phyloP scores from a whole-genome alignment of 2,888 invertebrate species.

The Cynaeus angustus region DNA sequence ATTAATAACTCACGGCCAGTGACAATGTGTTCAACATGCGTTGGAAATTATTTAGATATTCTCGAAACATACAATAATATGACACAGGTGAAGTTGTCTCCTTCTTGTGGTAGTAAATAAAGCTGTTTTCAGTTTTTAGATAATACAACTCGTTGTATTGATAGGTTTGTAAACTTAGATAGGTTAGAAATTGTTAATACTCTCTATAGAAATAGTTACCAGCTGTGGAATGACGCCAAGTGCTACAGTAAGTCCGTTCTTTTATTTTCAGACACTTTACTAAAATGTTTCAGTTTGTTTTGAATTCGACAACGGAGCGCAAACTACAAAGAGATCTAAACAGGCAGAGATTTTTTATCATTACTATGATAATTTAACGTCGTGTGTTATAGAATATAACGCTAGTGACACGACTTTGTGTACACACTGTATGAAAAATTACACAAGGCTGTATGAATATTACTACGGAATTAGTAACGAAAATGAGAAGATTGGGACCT shows the following conservation, averaged over 20 bases:
- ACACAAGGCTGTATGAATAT: conserved; percentile 74
- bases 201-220: conserved; percentile 74
- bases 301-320: conserved; percentile 70
- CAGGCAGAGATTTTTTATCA: conserved; percentile 73
- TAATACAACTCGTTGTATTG: conserved; percentile 75
- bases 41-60: conserved; percentile 74
- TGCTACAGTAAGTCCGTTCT: conserved; percentile 78
- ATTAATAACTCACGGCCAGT: conserved; percentile 77
- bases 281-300: conserved; percentile 74
- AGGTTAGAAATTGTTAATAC: conserved; percentile 77
- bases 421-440: conserved; percentile 74
- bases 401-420: conserved; percentile 71
- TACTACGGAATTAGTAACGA: conserved; percentile 76
- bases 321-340: conserved; percentile 71
- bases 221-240: conserved; percentile 77
- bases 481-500: conserved; percentile 76
- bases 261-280: neutral
- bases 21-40: conserved; percentile 76
- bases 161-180: conserved; percentile 76
- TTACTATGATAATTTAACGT: conserved; percentile 71
- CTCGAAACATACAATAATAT: conserved; percentile 73
- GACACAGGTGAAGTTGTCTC: conserved; percentile 64
- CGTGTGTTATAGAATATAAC: conserved; percentile 70
- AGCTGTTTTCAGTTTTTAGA: conserved; percentile 62
- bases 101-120: neutral